Conservation (phyloP, 2,888 invertebrate genomes). For the Tholera decimalis region DNA sequence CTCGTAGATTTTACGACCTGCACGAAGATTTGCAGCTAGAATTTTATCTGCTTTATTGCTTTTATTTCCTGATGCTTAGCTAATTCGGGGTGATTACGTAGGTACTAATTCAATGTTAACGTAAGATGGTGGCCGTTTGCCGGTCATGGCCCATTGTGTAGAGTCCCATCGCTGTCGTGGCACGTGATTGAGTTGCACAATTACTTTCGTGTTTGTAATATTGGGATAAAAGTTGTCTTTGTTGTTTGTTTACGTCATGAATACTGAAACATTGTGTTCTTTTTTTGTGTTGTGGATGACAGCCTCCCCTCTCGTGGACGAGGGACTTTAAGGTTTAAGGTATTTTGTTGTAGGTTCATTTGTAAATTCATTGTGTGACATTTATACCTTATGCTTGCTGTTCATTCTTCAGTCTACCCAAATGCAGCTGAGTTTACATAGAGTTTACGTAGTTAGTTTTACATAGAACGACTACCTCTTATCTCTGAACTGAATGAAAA, state of each 20-base stretch:
- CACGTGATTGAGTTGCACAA: conserved; percentile 57
- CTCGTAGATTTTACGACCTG: conserved; percentile 43
- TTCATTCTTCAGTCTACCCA: too few species aligned
- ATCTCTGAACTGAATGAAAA: too few species aligned
- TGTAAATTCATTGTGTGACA: background rate
- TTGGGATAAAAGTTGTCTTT: conserved; percentile 55
- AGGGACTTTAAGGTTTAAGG: background rate
- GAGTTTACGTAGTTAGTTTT: too few species aligned
- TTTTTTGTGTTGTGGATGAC: conserved; percentile 15
- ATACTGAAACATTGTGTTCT: conserved; percentile 36
- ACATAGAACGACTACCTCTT: too few species aligned
- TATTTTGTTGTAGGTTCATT: background rate
- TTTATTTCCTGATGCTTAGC: conserved; percentile 24
- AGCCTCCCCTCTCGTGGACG: too few species aligned
- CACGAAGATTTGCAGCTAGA: conserved; percentile 49
- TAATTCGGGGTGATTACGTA: conserved; percentile 21
- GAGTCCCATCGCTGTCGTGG: conserved; percentile 31
- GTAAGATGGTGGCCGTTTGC: conserved; percentile 17
- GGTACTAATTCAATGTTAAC: conserved; percentile 39
- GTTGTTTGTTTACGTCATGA: conserved; percentile 49
- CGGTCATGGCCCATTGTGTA: conserved; percentile 32
- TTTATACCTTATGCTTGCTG: background rate
- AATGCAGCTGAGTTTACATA: too few species aligned
- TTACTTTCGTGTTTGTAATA: conserved; percentile 59
- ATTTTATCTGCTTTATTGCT: conserved; percentile 35